Evolutionary conservation across 2,888 invertebrate genomes (phyloP).

Genomic region (Chesias legatella): DNA sequence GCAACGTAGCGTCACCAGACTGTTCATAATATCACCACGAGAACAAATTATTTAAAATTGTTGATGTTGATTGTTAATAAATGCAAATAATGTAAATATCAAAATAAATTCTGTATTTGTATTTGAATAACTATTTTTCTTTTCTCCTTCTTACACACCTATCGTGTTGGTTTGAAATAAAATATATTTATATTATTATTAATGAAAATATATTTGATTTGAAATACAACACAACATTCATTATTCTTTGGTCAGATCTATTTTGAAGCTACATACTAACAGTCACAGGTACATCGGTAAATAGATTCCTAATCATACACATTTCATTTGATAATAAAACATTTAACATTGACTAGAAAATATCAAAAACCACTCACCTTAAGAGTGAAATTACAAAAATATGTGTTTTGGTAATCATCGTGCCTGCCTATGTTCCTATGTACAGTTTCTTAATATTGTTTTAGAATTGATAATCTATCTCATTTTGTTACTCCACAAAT

Average conservation of each 20-base stretch:
- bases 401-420: no score
- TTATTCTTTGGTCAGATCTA: constrained; percentile 14
- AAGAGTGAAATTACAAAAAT: no score
- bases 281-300: no score
- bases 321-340: no score
- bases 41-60: constrained; percentile 84
- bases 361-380: no score
- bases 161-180: not conserved
- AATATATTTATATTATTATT: not conserved
- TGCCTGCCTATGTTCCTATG: no score
- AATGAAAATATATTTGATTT: constrained; percentile 16
- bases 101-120: constrained; percentile 86
- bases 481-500: no score
- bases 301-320: no score
- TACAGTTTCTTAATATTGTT: no score
- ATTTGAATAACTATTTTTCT: constrained; percentile 78
- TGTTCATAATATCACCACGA: constrained; percentile 76
- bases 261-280: constrained; percentile 4
- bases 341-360: no score
- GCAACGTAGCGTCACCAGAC: constrained; percentile 63
- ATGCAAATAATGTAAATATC: constrained; percentile 88
- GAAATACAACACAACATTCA: constrained; percentile 17
- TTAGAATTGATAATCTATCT: no score
- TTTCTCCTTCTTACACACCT: constrained; percentile 5
- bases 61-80: constrained; percentile 90